Evolutionary conservation across 2,797 vertebrate species (phyloP), one percentile per base, ranked within the genome.

Genomic region (Aldrovandia affinis): DNA sequence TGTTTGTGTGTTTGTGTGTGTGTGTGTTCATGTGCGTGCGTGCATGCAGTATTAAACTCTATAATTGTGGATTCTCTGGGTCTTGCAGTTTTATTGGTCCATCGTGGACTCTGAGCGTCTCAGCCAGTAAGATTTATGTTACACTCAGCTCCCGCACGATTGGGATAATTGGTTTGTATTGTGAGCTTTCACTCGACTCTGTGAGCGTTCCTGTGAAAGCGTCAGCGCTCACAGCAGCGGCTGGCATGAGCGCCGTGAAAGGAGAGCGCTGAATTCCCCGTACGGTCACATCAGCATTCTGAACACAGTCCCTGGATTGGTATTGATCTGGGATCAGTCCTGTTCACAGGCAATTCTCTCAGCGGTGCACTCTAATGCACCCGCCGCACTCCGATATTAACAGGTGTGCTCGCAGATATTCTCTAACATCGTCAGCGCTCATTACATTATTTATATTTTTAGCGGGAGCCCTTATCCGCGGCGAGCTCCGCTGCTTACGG

Each of bases 291-390:
- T 94, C 94, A 94, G 90, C 92, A 93, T 94, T 89, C 90, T 82
- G 85, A 91, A 90, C 84, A 85, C 91, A 88, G 90, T 81, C 89
- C 89, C 91, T 90, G 93, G 95, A 95, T 94, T 94, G 93, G 92
- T 94, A 95, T 95, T 94, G 95, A 95, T 95, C 94, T 91, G 90
- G 90, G 89, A 88, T 91, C 86, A 91, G 90, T 87, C 93, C 92
- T 92, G 87, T 94, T 95, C 92, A 90, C 91, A 90, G 92, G 91
- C 90, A 89, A 82, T 92, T 93, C 89, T 83, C 85, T 86, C 84
- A 77, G 84, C 82, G 80, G 81, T 81, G 54, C 84, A 84, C 83
- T 83, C 85, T 85, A 88, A 80, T 81, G 86, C 86, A 83, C 84
- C 85, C 83, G 82, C 85, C 15, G 25, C 12, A 12, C 78, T 15